These are phyloP conservation scores for Rhineura floridana DNA, from an alignment of 2,113 vertebrate genomes.

Conservation along the genomic window DNA sequence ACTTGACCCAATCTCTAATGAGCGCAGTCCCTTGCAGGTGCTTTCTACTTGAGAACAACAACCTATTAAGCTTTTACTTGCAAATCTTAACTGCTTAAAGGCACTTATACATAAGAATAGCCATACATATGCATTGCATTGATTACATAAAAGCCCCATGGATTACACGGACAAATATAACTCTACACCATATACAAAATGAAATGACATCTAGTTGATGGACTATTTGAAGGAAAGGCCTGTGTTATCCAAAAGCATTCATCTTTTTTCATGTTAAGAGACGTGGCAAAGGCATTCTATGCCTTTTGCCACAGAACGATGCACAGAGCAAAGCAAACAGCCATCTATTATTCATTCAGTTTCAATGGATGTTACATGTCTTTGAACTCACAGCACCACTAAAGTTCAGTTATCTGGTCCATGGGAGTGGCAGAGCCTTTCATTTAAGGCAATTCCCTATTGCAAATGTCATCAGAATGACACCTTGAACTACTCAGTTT, in stretches of 20 bases:
- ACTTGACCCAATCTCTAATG: too few relatives aligned
- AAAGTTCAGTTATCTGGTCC: slow-evolving; percentile 53
- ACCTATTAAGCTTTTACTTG: too few relatives aligned
- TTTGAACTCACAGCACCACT: slow-evolving; percentile 61
- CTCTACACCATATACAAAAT: not conserved
- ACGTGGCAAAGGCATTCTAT: not conserved
- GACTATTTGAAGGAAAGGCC: not conserved
- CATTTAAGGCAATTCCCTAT: slow-evolving; percentile 57
- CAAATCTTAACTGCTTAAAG: too few relatives aligned
- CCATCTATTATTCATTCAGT: slow-evolving; percentile 70
- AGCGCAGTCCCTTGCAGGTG: too few relatives aligned
- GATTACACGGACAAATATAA: not conserved
- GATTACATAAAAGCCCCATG: not conserved
- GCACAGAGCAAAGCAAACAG: slow-evolving; percentile 64
- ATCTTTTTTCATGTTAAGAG: slow-evolving; percentile 8
- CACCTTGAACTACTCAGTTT: slow-evolving; percentile 18
- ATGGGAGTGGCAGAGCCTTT: slow-evolving; percentile 40
- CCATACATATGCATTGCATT: too few relatives aligned
- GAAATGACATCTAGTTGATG: not conserved
- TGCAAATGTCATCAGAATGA: not conserved
- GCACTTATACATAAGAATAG: too few relatives aligned
- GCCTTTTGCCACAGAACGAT: not conserved
- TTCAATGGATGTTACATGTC: slow-evolving; percentile 62
- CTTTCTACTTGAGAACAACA: too few relatives aligned
- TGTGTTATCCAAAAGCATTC: not conserved